Evolutionary conservation across 2,113 vertebrate species (phyloP).

Genomic region (Orycteropus afer): DNA sequence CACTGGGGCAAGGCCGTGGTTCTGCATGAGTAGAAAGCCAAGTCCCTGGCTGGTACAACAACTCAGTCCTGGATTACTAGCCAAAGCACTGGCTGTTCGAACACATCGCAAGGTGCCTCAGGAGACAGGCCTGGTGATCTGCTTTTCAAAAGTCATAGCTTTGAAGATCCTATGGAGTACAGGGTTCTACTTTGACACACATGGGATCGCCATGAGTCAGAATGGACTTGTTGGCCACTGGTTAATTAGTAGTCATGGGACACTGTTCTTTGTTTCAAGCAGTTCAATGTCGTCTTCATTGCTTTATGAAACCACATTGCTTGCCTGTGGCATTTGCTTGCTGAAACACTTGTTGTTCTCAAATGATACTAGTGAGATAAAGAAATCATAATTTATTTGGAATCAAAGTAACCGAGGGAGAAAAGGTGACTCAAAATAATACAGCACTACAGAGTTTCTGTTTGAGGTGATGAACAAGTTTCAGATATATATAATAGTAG

Average conservation of each 20-base stretch:
- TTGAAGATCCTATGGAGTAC: background rate
- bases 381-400: background rate
- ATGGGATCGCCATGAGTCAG: too few relatives aligned
- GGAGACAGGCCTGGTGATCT: background rate
- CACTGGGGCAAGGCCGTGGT: background rate
- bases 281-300: background rate
- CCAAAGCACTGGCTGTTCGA: background rate
- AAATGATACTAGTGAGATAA: background rate
- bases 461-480: too few relatives aligned
- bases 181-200: too few relatives aligned
- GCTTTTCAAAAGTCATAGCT: background rate
- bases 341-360: background rate
- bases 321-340: background rate
- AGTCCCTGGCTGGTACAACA: background rate
- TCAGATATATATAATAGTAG: too few relatives aligned
- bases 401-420: background rate
- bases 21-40: background rate
- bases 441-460: background rate
- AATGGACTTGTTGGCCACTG: too few relatives aligned
- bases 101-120: background rate
- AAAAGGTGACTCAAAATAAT: background rate
- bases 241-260: background rate
- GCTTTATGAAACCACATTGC: background rate
- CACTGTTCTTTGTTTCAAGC: background rate
- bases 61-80: background rate